These are phyloP conservation scores for Norana najaformis DNA, from an alignment of 2,888 invertebrate species.

Conservation along the genomic window DNA sequence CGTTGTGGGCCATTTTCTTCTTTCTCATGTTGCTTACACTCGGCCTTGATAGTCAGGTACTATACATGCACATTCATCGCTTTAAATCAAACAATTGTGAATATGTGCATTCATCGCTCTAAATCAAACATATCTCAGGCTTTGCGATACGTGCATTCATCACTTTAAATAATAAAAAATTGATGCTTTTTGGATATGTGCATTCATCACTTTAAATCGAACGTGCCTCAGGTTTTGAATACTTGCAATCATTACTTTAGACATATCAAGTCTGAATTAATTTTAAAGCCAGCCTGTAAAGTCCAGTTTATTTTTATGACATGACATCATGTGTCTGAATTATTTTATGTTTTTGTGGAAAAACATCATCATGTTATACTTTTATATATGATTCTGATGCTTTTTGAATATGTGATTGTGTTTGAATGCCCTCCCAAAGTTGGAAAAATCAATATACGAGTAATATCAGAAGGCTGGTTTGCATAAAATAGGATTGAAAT, in stretches of 20 bases:
- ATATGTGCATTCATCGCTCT: not conserved
- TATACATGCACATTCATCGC: not conserved
- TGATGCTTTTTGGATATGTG: not conserved
- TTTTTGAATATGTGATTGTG: not conserved
- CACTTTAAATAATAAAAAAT: not conserved
- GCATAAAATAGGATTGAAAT: too few relatives aligned
- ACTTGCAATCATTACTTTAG: too few relatives aligned
- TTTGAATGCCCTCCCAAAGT: not conserved
- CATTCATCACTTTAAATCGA: too few relatives aligned
- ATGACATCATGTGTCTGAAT: too few relatives aligned
- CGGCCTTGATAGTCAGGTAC: slow-evolving; percentile 38
- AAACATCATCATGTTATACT: too few relatives aligned
- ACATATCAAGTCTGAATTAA: too few relatives aligned
- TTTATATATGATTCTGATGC: not conserved
- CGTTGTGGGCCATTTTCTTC: slow-evolving; percentile 57
- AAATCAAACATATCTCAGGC: not conserved
- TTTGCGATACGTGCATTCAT: not conserved
- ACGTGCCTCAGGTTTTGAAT: too few relatives aligned
- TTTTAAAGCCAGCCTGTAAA: too few relatives aligned
- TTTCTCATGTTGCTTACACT: slow-evolving; percentile 55
- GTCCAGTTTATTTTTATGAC: too few relatives aligned
- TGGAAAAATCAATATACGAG: too few relatives aligned
- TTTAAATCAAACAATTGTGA: not conserved
- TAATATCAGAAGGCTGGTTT: too few relatives aligned
- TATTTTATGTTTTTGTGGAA: too few relatives aligned